phyloP scores from a whole-genome alignment of 2,113 vertebrate species.

The Barnardius zonarius region DNA sequence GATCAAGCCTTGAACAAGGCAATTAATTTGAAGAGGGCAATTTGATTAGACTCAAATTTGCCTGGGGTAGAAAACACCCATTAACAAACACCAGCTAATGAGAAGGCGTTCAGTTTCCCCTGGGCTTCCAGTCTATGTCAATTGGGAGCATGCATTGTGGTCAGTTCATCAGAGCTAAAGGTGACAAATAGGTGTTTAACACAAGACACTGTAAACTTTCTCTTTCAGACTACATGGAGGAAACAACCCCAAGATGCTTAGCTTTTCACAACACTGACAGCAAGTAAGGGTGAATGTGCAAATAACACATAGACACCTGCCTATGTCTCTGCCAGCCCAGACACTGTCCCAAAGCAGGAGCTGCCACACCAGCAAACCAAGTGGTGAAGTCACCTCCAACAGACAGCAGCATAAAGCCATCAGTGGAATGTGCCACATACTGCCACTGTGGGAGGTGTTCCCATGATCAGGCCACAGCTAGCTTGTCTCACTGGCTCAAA shows the following conservation, averaged over 20 bases:
- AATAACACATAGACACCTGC: not conserved
- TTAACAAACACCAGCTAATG: not conserved
- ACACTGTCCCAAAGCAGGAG: not conserved
- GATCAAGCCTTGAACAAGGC: not conserved
- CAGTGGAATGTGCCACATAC: not conserved
- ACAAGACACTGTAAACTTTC: not conserved
- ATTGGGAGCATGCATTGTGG: not conserved
- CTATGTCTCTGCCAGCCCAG: not conserved
- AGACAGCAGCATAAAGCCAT: not conserved
- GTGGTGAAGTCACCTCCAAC: not conserved
- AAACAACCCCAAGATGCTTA: not conserved
- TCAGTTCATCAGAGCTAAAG: not conserved
- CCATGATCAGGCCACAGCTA: not conserved
- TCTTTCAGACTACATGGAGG: not conserved
- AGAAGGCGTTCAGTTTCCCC: not conserved
- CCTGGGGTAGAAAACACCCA: not conserved
- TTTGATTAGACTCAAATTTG: slow-evolving; percentile 23
- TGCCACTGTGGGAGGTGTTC: not conserved
- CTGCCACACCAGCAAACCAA: not conserved
- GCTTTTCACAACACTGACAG: not conserved
- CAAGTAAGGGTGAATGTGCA: not conserved
- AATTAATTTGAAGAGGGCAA: slow-evolving; percentile 29
- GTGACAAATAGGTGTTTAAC: not conserved
- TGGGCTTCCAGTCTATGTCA: not conserved
- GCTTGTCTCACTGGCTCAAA: not conserved